Evolutionary conservation across 2,797 vertebrate species (phyloP).

Genomic region (Clarias fuscus): DNA sequence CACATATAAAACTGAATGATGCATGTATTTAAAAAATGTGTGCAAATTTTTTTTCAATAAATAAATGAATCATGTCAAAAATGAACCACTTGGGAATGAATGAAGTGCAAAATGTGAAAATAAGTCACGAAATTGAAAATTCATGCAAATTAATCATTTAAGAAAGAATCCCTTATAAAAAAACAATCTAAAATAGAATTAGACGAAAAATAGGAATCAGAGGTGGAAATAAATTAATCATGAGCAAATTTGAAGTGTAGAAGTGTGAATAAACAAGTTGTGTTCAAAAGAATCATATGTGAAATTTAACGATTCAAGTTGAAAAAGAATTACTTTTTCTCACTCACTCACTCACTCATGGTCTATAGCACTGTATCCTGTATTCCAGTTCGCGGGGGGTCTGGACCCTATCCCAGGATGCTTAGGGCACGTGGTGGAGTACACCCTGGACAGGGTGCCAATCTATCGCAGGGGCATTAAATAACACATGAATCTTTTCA

Average conservation of each 20-base stretch:
- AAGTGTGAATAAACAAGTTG: background rate
- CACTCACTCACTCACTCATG: no score
- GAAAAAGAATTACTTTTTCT: background rate
- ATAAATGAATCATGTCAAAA: background rate
- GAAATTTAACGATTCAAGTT: background rate
- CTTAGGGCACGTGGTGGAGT: no score
- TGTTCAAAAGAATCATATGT: background rate
- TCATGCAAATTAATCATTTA: background rate
- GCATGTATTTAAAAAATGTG: background rate
- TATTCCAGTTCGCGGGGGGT: no score
- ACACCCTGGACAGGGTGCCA: no score
- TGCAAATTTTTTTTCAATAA: background rate
- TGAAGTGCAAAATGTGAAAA: no score
- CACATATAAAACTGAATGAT: background rate
- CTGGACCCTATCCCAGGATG: no score
- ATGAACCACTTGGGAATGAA: background rate
- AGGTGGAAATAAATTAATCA: background rate
- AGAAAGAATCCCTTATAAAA: background rate
- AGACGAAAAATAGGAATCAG: background rate
- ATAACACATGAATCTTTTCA: background rate
- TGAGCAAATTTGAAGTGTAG: background rate
- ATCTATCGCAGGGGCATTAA: no score
- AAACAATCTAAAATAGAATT: background rate
- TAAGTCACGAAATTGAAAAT: no score
- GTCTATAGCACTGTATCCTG: no score